phyloP scores from a whole-genome alignment of 1,140 invertebrate genomes.

The Drosophila burlai region DNA sequence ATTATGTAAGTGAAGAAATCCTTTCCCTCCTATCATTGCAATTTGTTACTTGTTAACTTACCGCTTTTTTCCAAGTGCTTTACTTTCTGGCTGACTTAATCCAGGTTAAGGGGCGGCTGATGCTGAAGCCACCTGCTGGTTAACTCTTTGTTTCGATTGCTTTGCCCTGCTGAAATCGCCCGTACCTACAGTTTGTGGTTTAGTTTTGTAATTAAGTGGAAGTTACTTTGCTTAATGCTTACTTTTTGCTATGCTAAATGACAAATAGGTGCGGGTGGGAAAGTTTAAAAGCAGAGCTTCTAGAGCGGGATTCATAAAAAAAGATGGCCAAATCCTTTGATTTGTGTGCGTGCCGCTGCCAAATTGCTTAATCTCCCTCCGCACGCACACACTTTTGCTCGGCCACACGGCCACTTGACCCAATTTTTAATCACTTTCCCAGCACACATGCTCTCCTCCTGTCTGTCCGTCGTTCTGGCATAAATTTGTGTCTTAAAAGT shows the following conservation, averaged over 20 bases:
- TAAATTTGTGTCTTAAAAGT: slow-evolving; percentile 81
- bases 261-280: slow-evolving; percentile 43
- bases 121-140: slow-evolving; percentile 38
- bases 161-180: slow-evolving; percentile 22
- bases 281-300: slow-evolving; percentile 28
- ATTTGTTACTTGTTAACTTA: neutral
- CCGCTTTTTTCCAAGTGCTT: slow-evolving; percentile 5
- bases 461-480: slow-evolving; percentile 42
- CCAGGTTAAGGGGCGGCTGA: slow-evolving; percentile 29
- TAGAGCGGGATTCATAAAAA: slow-evolving; percentile 23
- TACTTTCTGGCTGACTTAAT: neutral
- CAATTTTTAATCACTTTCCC: slow-evolving; percentile 82
- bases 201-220: slow-evolving; percentile 63
- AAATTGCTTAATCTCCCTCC: slow-evolving; percentile 76
- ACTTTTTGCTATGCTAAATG: slow-evolving; percentile 35
- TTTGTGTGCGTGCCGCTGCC: slow-evolving; percentile 71
- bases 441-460: slow-evolving; percentile 63
- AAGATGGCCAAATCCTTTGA: slow-evolving; percentile 75
- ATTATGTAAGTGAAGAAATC: neutral
- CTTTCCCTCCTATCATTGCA: neutral
- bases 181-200: slow-evolving; percentile 57
- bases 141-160: slow-evolving; percentile 43
- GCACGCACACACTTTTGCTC: slow-evolving; percentile 61
- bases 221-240: slow-evolving; percentile 53
- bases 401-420: slow-evolving; percentile 65